A percentile compares a stretch with the other conserved stretches of the same genome.
These are phyloP conservation scores for Upupa epops DNA, from an alignment of 2,113 vertebrate genomes.

Conservation along the genomic window DNA sequence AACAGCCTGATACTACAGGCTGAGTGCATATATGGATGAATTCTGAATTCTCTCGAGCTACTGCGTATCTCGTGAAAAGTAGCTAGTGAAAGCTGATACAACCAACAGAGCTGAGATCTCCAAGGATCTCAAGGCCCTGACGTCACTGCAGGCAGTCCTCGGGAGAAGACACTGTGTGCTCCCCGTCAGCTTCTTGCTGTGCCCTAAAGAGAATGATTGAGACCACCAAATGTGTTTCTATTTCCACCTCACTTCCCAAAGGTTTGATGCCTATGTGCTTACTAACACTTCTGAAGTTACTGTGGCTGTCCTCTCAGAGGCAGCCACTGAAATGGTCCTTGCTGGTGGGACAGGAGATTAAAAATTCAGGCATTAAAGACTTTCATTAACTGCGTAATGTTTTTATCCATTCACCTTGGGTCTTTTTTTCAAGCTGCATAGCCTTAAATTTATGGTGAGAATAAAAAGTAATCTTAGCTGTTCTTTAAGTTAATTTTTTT, in stretches of 20 bases:
- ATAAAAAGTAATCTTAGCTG: background rate
- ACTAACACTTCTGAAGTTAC: slow-evolving; percentile 70
- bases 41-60: slow-evolving; percentile 21
- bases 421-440: background rate
- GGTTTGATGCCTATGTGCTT: slow-evolving; percentile 61
- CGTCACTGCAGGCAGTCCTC: slow-evolving; percentile 40
- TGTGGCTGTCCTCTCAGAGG: background rate
- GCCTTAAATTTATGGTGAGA: background rate
- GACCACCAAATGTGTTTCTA: slow-evolving; percentile 74
- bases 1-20: background rate
- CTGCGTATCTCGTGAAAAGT: slow-evolving; percentile 29
- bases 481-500: background rate
- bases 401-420: background rate
- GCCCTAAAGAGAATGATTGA: slow-evolving; percentile 70
- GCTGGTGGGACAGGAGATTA: background rate
- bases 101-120: slow-evolving; percentile 6
- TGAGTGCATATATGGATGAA: background rate
- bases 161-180: slow-evolving; percentile 47
- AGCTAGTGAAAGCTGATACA: slow-evolving; percentile 61
- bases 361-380: slow-evolving; percentile 13
- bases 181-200: slow-evolving; percentile 32
- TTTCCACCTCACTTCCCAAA: slow-evolving; percentile 68
- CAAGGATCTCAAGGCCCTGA: slow-evolving; percentile 41
- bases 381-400: background rate
- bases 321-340: slow-evolving; percentile 28